These are phyloP conservation scores for Cardinalis cardinalis DNA, from an alignment of 2,113 vertebrate species.

Conservation along the genomic window DNA sequence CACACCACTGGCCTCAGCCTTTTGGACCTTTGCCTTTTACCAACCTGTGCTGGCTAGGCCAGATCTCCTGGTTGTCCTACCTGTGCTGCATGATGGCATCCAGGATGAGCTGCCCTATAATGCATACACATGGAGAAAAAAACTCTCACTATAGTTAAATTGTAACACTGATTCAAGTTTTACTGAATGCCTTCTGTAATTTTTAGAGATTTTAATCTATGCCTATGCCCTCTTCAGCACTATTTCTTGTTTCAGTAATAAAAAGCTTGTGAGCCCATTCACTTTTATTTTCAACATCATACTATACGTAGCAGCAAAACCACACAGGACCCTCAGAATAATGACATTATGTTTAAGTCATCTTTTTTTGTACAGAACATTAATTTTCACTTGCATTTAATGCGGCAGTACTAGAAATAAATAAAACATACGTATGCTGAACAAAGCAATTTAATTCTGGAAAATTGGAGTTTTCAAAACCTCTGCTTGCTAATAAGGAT, in stretches of 20 bases:
- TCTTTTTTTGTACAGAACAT: not conserved
- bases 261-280: not conserved
- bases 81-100: not conserved
- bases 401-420: not conserved
- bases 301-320: not conserved
- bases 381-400: conserved; percentile 8
- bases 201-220: not conserved
- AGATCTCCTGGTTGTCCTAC: not conserved
- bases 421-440: not conserved
- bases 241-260: not conserved
- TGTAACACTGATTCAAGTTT: not conserved
- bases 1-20: fast-evolving
- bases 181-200: not conserved
- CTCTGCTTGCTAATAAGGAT: not conserved
- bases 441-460: not conserved
- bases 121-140: not conserved
- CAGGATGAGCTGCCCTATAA: not conserved
- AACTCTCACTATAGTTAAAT: not conserved
- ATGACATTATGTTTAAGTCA: not conserved
- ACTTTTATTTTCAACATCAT: not conserved
- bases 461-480: not conserved
- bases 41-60: not conserved
- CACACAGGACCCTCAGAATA: not conserved
- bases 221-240: fast-evolving
- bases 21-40: not conserved